Base-by-base conservation (phyloP, 2,113 vertebrate genomes). In the Vidua chalybeata region DNA sequence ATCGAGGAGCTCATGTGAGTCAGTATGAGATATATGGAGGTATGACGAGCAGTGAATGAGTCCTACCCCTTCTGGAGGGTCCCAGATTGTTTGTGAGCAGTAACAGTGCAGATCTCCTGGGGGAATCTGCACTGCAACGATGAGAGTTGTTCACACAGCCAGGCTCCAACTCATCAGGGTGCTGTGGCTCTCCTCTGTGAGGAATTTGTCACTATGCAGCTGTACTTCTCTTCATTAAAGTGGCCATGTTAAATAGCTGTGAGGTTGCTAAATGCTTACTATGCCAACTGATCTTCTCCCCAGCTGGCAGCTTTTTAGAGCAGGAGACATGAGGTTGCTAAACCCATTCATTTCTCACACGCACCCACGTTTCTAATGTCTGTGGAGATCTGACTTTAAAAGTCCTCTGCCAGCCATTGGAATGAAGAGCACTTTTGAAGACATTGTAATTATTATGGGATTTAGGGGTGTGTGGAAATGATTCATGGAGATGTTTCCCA, bases 401-500 rank as follows among this genome's bases (percentile, higher is more conserved):
- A 85, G 78, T 43, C 81, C 67, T 91, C 72, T 31, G 16, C 51
- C 27, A 91, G 78, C 43, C 90, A 52, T 0, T 59, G 91, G 94
- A 89, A 96, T 69, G 81, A 94, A 43, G 62, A 85, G 76, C 61
- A 41, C 79, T 64, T 68, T 20, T 56, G 86, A 90, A 90, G 72
- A 56, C 11, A 0, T 8, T 49, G 10, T 87, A 93, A 94, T 96
- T 92, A 95, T 22, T 5, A 14, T 68, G 88, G 91, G 89, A 84
- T 69, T 75, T 33, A 66, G 79, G 72, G 84, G 85, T 85, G 91
- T 80, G 87, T 90, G 85, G 90, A 83, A 80, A 89, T 93, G 68
- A 90, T 12, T 84, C 73, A 94, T 1, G 31, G 88, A 81, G 83
- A 67, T 1, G 9, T 89, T 96, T 96, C 92, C 90, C 93, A 97